A percentile compares a stretch with the other conserved stretches of the same genome.
Evolutionary conservation across 2,888 invertebrate species (phyloP).

Genomic region (Lepas anatifera): DNA sequence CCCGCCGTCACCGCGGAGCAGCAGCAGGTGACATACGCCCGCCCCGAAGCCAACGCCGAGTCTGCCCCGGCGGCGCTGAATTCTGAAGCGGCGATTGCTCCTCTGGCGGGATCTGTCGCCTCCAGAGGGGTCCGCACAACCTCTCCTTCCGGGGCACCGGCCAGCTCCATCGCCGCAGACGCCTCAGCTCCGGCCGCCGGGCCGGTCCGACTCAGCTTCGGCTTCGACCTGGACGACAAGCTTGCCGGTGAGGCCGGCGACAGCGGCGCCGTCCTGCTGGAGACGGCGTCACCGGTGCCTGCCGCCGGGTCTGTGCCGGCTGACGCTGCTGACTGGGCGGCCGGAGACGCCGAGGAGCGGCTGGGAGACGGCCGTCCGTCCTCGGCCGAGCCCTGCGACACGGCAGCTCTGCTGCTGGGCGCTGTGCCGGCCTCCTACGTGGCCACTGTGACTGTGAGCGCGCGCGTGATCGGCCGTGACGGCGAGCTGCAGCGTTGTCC

Average conservation of each 20-base stretch:
- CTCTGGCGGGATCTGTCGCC: no score
- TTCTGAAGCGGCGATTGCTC: background rate
- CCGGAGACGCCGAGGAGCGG: background rate
- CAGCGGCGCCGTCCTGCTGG: background rate
- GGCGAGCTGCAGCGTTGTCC: no score
- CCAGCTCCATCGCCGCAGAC: background rate
- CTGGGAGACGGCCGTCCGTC: background rate
- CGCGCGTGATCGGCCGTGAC: background rate
- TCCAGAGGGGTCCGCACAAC: no score
- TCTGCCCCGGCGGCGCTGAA: background rate
- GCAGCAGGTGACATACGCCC: background rate
- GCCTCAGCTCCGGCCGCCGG: background rate
- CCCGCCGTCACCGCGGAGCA: no score
- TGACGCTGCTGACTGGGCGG: background rate
- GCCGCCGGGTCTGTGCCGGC: no score
- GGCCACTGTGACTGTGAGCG: background rate
- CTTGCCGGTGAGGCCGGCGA: background rate
- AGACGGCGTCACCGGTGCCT: no score
- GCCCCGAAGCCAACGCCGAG: background rate
- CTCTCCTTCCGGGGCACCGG: background rate
- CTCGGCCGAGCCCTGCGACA: no score
- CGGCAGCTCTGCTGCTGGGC: no score
- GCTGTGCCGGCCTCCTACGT: background rate
- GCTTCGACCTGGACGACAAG: background rate
- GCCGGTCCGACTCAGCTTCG: background rate